phyloP scores from a whole-genome alignment of 2,113 vertebrate genomes.

The Mixornis gularis region DNA sequence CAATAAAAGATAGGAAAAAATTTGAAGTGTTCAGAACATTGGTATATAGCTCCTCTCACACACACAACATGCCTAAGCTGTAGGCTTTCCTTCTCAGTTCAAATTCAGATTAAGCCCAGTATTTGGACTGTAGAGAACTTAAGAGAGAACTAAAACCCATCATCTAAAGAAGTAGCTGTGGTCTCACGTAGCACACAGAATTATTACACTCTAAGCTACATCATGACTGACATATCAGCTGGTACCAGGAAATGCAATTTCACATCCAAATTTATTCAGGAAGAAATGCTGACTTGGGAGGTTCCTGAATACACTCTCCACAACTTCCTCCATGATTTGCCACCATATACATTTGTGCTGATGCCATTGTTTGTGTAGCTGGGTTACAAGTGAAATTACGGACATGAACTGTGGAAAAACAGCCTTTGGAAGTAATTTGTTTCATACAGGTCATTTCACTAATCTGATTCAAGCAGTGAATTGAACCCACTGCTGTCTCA shows the following conservation, averaged over 20 bases:
- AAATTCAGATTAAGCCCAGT: not conserved
- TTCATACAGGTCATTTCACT: not conserved
- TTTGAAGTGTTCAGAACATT: fast-evolving
- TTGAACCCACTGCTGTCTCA: not conserved
- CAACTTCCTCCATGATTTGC: not conserved
- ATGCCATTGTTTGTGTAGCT: not conserved
- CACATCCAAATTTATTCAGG: not conserved
- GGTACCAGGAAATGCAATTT: not conserved
- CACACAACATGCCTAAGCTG: not conserved
- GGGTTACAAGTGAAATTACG: not conserved
- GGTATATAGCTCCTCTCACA: not conserved
- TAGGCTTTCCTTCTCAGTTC: not conserved
- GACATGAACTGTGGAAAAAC: not conserved
- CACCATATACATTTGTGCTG: not conserved
- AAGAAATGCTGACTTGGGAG: not conserved
- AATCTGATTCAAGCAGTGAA: not conserved
- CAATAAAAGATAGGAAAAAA: not conserved
- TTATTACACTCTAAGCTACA: not conserved
- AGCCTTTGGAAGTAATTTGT: not conserved
- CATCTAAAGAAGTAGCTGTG: not conserved
- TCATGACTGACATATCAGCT: not conserved
- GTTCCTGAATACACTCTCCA: not conserved
- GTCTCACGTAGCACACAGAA: fast-evolving
- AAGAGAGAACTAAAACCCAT: not conserved
- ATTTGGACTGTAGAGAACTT: not conserved